Conservation (phyloP, 2,888 invertebrate species). For the Anagyrus pseudococci region DNA sequence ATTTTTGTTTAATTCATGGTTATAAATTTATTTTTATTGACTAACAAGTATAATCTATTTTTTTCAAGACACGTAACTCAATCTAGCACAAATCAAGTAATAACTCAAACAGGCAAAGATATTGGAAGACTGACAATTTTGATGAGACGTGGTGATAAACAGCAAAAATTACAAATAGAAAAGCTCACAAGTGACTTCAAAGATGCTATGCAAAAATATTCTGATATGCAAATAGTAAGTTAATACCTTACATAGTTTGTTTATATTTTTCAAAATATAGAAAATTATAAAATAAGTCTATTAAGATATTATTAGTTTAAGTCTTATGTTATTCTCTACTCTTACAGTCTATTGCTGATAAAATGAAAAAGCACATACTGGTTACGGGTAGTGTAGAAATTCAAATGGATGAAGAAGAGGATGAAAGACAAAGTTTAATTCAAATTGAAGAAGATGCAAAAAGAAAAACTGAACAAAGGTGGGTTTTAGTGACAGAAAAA, state of each 20-base stretch:
- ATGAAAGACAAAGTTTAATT: constrained; percentile 51
- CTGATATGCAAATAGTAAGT: constrained; percentile 79
- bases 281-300: not conserved
- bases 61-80: constrained; percentile 74
- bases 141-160: constrained; percentile 76
- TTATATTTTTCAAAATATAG: not conserved
- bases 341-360: constrained; percentile 54
- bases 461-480: constrained; percentile 53
- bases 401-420: constrained; percentile 48
- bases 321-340: not conserved
- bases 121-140: constrained; percentile 75
- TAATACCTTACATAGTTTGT: not conserved
- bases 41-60: not conserved
- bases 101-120: constrained; percentile 76
- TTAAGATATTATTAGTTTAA: no score
- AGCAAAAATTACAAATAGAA: constrained; percentile 83
- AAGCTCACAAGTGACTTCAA: constrained; percentile 83
- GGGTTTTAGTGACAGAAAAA: constrained; percentile 12
- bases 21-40: not conserved
- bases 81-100: constrained; percentile 75
- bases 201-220: constrained; percentile 79
- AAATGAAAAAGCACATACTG: constrained; percentile 57
- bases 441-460: constrained; percentile 53
- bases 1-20: not conserved
- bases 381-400: constrained; percentile 45